Base-by-base conservation (phyloP, 2,888 invertebrate genomes). In the Hyppa rectilinea region DNA sequence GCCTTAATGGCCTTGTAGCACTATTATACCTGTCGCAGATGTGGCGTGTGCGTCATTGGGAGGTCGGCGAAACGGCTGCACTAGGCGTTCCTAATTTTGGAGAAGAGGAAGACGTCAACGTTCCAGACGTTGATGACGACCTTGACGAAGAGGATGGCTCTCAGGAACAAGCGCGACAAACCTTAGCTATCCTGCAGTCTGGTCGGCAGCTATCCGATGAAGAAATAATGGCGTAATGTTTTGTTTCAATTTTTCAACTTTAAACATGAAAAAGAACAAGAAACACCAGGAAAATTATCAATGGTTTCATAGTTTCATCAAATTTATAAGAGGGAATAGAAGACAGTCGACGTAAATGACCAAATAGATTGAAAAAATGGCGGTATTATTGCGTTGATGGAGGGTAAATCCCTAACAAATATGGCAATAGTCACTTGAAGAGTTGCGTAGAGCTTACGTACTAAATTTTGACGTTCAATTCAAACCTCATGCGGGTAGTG, bases 11-110 rank as follows among this genome's bases (percentile, higher is more conserved):
- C 20, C 20, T 26, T 20, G 12, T 40, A 20, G n/a, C 29, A 9
- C n/a, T 31, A 47, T n/a, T n/a, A 17, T n/a, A 36, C 7, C 31
- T 52, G 45, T 50, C 68, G 49, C 59, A 95, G 95, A 74, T 85
- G 9, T 92, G 92, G 91, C 92, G 94, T 14, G 80, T 94, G 10
- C 75, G 72, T 1, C 94, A 95, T 53, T 93, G 94, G 94, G 92
- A 93, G 34, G 74, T 71, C 12, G 95, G 95, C 20, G 95, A 95
- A 80, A 88, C 81, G 0, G 88, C 91, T 17, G 92, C 83, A 1
- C 77, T 95, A 17, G 83, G 82, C 1, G 36, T 82, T 31, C 85
- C 87, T 66, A 4, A 3, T 0, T 80, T 75, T 10, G 88, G 88
- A 0, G 95, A 93, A 62, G 94, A 94, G 70, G 92, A 92, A 20